Conservation (phyloP, 2,113 vertebrate genomes). For the Penelope pileata region DNA sequence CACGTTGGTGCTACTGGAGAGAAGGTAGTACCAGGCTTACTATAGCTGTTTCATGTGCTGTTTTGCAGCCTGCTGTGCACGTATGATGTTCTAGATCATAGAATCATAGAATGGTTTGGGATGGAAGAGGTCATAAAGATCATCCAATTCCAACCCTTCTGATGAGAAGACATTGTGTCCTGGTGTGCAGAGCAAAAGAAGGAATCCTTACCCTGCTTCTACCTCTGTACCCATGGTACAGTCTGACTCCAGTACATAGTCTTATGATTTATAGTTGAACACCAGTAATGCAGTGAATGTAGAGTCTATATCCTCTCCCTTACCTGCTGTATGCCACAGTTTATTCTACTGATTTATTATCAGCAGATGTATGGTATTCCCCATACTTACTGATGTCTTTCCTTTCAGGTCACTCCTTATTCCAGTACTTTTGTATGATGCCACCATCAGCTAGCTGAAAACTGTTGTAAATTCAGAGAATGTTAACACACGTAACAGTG, state of each 20-base stretch:
- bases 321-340: not conserved
- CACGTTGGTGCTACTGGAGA: not conserved
- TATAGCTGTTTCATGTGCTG: not conserved
- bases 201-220: not conserved
- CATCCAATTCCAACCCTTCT: not conserved
- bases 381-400: not conserved
- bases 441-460: not conserved
- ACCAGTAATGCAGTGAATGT: fast-evolving
- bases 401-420: not conserved
- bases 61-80: not conserved
- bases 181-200: not conserved
- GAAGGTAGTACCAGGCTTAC: not conserved
- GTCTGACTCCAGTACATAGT: not conserved
- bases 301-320: not conserved
- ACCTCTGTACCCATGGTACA: not conserved
- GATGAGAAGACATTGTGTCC: not conserved
- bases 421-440: not conserved
- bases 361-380: not conserved
- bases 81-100: not conserved
- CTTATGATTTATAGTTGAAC: not conserved
- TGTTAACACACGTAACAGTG: too few species aligned
- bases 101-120: not conserved
- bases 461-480: not conserved
- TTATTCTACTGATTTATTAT: not conserved
- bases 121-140: not conserved